Evolutionary conservation across 2,797 vertebrate genomes (phyloP).

Genomic region (Clarias platycephalus): DNA sequence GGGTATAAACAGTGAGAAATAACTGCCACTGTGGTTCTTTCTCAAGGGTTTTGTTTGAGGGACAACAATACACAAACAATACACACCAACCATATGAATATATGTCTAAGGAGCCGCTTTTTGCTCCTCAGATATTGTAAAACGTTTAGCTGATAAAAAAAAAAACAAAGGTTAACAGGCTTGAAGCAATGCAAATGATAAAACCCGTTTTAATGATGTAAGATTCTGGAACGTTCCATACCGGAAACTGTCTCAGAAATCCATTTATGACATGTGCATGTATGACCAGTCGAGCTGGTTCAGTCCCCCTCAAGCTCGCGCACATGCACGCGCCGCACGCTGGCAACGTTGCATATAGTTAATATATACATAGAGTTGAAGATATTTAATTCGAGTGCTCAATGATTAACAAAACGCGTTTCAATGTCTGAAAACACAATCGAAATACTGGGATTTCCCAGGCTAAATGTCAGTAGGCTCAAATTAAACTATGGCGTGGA

Average conservation of each 20-base stretch:
- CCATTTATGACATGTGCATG: not conserved
- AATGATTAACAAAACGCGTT: not conserved
- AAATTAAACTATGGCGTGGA: not conserved
- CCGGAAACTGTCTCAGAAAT: not conserved
- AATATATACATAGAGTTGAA: not conserved
- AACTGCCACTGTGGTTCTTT: not conserved
- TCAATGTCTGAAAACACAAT: too few relatives aligned
- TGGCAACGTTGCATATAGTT: too few relatives aligned
- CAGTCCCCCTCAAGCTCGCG: not conserved
- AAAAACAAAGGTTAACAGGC: not conserved
- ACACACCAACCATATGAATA: not conserved
- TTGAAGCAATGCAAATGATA: not conserved
- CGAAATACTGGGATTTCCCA: not conserved
- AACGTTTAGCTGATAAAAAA: not conserved
- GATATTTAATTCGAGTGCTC: not conserved
- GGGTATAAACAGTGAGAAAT: constrained; percentile 1
- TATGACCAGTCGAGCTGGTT: not conserved
- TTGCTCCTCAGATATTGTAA: not conserved
- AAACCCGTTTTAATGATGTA: not conserved
- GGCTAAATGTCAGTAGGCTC: not conserved
- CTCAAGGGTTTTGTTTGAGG: not conserved
- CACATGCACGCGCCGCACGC: not conserved
- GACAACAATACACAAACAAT: too few relatives aligned
- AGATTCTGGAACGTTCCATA: constrained; percentile 6
- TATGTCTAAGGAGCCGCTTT: not conserved